phyloP scores from a whole-genome alignment of 2,797 vertebrate species.

The Chrosomus eos region DNA sequence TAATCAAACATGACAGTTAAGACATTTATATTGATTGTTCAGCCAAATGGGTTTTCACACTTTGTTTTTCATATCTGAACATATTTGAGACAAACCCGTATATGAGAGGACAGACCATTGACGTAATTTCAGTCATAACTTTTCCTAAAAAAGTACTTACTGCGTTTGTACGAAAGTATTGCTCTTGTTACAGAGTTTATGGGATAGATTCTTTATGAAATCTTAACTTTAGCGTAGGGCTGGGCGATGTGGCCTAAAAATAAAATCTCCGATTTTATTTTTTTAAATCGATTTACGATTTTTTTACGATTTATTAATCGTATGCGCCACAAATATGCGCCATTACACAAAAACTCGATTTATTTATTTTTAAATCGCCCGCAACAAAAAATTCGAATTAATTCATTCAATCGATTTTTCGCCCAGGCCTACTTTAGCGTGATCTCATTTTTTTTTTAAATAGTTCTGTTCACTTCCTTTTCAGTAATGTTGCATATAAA shows the following conservation, averaged over 20 bases:
- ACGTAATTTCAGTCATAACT: background rate
- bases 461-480: background rate
- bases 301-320: too few species aligned
- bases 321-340: too few species aligned
- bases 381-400: too few species aligned
- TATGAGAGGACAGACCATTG: background rate
- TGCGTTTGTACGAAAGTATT: background rate
- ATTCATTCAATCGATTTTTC: too few species aligned
- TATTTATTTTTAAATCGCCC: too few species aligned
- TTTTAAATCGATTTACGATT: too few species aligned
- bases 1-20: background rate
- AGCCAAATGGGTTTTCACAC: background rate
- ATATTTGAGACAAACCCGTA: background rate
- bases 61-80: background rate
- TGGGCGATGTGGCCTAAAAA: too few species aligned
- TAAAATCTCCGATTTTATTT: too few species aligned
- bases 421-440: too few species aligned
- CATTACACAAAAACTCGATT: too few species aligned
- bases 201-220: background rate
- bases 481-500: background rate
- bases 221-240: background rate
- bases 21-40: background rate
- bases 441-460: background rate
- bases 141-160: background rate
- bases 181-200: background rate